Conservation (phyloP, 2,113 vertebrate species). For the Callipepla squamata region DNA sequence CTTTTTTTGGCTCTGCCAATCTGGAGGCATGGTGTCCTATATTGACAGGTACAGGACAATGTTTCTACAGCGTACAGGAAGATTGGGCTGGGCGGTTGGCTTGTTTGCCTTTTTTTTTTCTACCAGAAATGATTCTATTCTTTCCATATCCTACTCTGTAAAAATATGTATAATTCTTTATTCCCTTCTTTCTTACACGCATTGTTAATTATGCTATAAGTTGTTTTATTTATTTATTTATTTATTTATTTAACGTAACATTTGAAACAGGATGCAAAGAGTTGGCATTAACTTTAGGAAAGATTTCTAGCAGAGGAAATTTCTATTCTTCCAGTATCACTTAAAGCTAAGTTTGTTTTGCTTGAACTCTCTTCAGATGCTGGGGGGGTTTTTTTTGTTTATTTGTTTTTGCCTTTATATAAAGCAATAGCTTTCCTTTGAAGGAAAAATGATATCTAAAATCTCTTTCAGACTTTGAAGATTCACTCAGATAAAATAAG, state of each 20-base stretch:
- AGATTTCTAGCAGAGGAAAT: slow-evolving; percentile 29
- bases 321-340: slow-evolving; percentile 32
- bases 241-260: neutral
- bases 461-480: neutral
- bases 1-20: neutral
- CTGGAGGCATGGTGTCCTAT: neutral
- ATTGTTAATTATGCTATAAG: slow-evolving; percentile 30
- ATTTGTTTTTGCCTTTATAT: neutral
- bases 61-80: neutral
- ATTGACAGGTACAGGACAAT: fast-evolving
- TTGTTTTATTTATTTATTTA: neutral
- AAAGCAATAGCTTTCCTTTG: neutral
- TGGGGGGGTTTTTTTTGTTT: neutral
- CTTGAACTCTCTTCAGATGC: slow-evolving; percentile 19
- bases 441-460: slow-evolving; percentile 7
- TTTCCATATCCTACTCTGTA: neutral
- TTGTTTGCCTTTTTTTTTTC: neutral
- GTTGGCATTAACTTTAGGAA: slow-evolving; percentile 6
- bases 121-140: neutral
- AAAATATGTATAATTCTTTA: neutral
- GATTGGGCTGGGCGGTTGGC: neutral
- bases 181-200: slow-evolving; percentile 14
- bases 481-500: neutral
- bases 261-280: neutral
- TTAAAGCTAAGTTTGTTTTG: slow-evolving; percentile 53